Percentiles rank a stretch among this genome's conserved stretches.
Evolutionary conservation across 1,140 invertebrate genomes (phyloP).

Genomic region (Cephus cinctus): DNA sequence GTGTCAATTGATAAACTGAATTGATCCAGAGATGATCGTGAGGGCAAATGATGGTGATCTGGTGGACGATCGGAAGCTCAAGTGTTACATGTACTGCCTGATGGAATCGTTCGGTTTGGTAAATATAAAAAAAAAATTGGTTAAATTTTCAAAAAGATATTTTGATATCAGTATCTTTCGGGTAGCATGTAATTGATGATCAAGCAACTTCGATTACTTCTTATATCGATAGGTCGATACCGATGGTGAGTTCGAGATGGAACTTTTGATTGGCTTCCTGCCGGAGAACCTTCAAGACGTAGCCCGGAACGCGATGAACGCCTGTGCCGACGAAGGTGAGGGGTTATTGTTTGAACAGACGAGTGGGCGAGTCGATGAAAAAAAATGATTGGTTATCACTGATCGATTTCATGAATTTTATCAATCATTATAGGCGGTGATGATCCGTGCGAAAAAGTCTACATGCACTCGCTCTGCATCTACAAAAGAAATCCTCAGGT

Average conservation of each 20-base stretch:
- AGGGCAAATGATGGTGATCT: conserved; percentile 33
- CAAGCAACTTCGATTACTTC: neutral
- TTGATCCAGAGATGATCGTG: conserved; percentile 37
- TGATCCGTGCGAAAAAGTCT: no score
- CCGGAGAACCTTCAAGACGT: conserved; percentile 25
- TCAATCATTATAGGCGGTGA: no score
- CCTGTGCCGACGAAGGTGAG: conserved; percentile 25
- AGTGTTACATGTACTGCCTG: conserved; percentile 50
- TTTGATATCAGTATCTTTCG: no score
- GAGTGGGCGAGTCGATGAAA: no score
- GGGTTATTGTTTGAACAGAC: no score
- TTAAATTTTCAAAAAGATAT: neutral
- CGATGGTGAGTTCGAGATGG: conserved; percentile 33
- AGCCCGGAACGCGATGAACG: conserved; percentile 19
- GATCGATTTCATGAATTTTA: no score
- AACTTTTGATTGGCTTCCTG: conserved; percentile 37
- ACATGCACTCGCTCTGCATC: no score
- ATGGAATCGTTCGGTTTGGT: conserved; percentile 46
- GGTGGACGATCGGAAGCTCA: conserved; percentile 29
- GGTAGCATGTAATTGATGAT: no score
- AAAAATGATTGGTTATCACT: no score
- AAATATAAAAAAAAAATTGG: conserved; percentile 15
- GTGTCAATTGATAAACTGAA: conserved; percentile 5
- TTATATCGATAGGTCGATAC: conserved; percentile 35
- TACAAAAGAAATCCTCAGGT: no score